phyloP scores from a whole-genome alignment of 2,113 vertebrate genomes.

The Sander lucioperca region DNA sequence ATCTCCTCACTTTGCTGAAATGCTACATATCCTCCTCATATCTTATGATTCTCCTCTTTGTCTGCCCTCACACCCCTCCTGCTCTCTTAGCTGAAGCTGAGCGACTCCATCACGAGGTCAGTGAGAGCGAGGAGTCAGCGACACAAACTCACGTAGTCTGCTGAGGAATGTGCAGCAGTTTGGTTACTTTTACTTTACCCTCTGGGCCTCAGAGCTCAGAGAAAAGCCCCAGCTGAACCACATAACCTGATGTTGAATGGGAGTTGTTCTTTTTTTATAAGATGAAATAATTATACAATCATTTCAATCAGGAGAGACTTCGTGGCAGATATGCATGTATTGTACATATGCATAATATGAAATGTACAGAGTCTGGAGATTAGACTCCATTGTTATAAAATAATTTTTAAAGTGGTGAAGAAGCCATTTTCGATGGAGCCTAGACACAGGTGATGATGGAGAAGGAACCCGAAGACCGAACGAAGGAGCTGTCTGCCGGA shows the following conservation, averaged over 20 bases:
- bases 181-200: not conserved
- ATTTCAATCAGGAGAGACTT: no score
- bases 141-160: not conserved
- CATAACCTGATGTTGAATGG: not conserved
- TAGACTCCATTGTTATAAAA: no score
- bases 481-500: no score
- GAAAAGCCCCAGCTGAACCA: not conserved
- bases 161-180: slow-evolving; percentile 4
- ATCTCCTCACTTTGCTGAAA: not conserved
- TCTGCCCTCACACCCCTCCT: not conserved
- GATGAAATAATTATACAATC: not conserved
- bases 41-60: not conserved
- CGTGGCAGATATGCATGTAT: no score
- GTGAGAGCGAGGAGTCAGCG: not conserved
- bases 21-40: not conserved
- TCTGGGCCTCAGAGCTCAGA: not conserved
- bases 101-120: not conserved
- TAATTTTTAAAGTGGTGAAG: no score
- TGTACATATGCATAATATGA: no score
- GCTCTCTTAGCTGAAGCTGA: not conserved
- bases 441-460: no score
- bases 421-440: no score
- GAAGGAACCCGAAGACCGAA: no score
- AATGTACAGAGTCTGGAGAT: no score
- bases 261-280: not conserved